Conservation (phyloP, 2,888 invertebrate species). For the Standfussiana lucernea region DNA sequence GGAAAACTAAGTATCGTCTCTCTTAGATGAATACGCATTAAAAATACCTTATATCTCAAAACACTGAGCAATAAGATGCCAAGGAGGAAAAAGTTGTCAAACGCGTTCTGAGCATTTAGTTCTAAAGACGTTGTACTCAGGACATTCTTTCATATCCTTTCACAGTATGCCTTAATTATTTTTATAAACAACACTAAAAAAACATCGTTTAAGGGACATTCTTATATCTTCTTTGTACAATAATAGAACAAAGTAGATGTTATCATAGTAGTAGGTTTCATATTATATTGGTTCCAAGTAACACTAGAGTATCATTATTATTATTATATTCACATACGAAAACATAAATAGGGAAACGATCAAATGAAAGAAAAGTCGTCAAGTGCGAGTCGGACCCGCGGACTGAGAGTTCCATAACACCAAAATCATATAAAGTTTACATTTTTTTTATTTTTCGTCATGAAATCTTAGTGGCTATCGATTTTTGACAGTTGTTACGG, state of each 20-base stretch:
- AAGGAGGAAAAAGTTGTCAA: not conserved
- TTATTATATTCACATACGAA: not conserved
- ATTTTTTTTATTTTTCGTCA: not conserved
- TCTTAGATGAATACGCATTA: not conserved
- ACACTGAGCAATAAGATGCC: not conserved
- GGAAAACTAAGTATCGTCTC: not conserved
- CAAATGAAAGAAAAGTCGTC: not conserved
- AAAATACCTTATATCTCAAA: not conserved
- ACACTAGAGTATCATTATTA: not conserved
- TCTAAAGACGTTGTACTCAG: no score
- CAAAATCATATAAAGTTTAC: no score
- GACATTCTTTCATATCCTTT: not conserved
- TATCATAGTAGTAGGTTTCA: constrained; percentile 1
- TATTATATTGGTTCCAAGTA: constrained; percentile 9
- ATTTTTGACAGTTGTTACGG: not conserved
- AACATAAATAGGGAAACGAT: not conserved
- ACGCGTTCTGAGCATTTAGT: not conserved
- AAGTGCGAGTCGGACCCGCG: not conserved
- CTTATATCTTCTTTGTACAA: not conserved
- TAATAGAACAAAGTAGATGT: not conserved
- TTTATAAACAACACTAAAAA: not conserved
- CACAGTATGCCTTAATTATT: not conserved
- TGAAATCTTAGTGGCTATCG: not conserved
- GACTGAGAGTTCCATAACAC: not conserved
- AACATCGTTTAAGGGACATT: not conserved